These are phyloP conservation scores for Sula dactylatra DNA, from an alignment of 2,113 vertebrate species.

Conservation along the genomic window DNA sequence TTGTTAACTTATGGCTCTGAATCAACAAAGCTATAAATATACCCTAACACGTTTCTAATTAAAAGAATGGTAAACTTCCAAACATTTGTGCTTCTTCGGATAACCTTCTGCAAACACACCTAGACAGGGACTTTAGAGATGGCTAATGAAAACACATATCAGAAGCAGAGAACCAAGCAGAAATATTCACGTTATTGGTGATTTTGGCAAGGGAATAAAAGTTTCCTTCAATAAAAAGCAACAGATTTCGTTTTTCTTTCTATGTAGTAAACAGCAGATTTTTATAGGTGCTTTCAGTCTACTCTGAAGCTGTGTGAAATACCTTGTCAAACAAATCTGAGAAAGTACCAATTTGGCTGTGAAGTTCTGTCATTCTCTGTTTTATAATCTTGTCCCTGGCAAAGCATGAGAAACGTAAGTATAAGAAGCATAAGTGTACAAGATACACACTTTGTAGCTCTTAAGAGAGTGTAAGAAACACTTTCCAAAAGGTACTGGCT, in stretches of 20 bases:
- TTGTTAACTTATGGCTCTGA: slow-evolving; percentile 28
- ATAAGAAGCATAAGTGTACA: too few relatives aligned
- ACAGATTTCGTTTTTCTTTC: not conserved
- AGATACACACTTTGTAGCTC: not conserved
- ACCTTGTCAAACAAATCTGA: slow-evolving; percentile 25
- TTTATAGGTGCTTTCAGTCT: not conserved
- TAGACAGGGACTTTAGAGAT: not conserved
- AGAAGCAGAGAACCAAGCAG: not conserved
- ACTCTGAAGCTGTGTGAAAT: not conserved
- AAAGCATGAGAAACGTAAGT: slow-evolving; percentile 8
- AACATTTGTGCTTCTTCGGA: slow-evolving; percentile 21
- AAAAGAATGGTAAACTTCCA: slow-evolving; percentile 20
- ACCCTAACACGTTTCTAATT: not conserved
- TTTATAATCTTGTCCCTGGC: not conserved
- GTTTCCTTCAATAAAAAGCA: not conserved
- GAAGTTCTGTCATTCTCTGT: slow-evolving; percentile 22
- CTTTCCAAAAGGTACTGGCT: slow-evolving; percentile 27
- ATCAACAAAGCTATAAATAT: slow-evolving; percentile 29
- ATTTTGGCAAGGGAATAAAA: not conserved
- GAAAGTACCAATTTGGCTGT: not conserved
- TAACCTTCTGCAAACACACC: not conserved
- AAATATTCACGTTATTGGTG: not conserved
- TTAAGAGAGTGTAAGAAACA: slow-evolving; percentile 5
- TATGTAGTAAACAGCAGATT: not conserved
- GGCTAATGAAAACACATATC: not conserved